Conservation (phyloP, 2,113 vertebrate species). For the Heterotis niloticus region DNA sequence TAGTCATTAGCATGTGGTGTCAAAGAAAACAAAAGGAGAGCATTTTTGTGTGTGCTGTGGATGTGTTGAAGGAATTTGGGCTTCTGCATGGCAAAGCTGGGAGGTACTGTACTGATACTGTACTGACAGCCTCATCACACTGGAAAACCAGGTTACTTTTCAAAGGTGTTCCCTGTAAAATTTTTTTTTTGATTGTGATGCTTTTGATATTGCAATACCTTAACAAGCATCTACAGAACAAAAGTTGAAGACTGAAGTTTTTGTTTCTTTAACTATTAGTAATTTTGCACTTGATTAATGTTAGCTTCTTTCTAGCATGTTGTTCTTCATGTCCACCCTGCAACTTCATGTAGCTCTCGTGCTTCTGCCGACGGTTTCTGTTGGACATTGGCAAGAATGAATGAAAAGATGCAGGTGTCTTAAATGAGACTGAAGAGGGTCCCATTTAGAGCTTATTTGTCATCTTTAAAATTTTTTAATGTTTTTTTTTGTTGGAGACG, state of each 20-base stretch:
- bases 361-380: neutral
- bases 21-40: neutral
- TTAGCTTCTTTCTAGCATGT: neutral
- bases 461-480: too few species aligned
- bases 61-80: neutral
- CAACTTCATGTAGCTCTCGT: neutral
- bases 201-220: neutral
- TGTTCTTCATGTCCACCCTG: neutral
- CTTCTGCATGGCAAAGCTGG: neutral
- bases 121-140: too few species aligned
- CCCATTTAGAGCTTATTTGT: too few species aligned
- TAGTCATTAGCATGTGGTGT: neutral
- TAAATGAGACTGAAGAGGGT: too few species aligned
- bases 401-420: neutral
- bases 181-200: neutral
- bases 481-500: too few species aligned
- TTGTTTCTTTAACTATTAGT: too few species aligned
- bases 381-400: neutral
- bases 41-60: neutral
- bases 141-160: neutral
- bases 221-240: neutral
- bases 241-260: neutral
- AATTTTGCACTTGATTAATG: too few species aligned
- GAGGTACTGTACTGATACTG: neutral
- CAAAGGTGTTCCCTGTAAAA: neutral